Percentiles rank a stretch among this genome's conserved stretches.
phyloP scores from a whole-genome alignment of 2,797 vertebrate species.

The Pagetopsis macropterus region DNA sequence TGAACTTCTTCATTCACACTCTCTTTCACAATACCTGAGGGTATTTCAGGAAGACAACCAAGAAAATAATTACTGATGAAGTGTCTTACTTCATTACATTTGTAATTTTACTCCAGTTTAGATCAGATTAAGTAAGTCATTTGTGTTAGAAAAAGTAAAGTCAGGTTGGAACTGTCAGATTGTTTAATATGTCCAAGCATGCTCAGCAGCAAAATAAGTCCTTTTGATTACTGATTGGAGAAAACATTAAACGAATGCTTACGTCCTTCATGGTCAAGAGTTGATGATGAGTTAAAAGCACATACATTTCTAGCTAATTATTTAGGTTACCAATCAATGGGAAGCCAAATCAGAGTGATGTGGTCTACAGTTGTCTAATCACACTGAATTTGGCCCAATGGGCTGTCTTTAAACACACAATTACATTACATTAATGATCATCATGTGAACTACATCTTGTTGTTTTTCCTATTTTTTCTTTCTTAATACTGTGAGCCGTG shows the following conservation, averaged over 20 bases:
- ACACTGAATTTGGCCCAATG: neutral
- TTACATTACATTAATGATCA: too few relatives aligned
- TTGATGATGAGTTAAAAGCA: neutral
- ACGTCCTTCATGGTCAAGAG: neutral
- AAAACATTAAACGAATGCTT: neutral
- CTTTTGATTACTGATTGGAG: neutral
- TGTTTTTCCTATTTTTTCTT: too few relatives aligned
- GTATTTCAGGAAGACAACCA: neutral
- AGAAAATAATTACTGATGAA: slow-evolving; percentile 3
- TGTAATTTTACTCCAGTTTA: neutral
- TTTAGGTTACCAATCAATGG: neutral
- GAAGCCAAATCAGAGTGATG: neutral
- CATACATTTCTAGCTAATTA: neutral
- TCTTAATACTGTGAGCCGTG: too few relatives aligned
- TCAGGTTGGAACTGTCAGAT: neutral
- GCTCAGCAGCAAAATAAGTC: neutral
- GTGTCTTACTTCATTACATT: neutral
- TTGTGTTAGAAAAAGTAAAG: neutral
- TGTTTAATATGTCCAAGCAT: neutral
- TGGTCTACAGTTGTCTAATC: neutral
- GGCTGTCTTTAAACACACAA: neutral
- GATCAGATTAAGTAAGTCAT: neutral
- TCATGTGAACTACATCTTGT: too few relatives aligned
- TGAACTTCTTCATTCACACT: neutral
- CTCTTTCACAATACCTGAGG: neutral